Base-by-base conservation (phyloP, 2,113 vertebrate species). In the Poecilia latipinna region DNA sequence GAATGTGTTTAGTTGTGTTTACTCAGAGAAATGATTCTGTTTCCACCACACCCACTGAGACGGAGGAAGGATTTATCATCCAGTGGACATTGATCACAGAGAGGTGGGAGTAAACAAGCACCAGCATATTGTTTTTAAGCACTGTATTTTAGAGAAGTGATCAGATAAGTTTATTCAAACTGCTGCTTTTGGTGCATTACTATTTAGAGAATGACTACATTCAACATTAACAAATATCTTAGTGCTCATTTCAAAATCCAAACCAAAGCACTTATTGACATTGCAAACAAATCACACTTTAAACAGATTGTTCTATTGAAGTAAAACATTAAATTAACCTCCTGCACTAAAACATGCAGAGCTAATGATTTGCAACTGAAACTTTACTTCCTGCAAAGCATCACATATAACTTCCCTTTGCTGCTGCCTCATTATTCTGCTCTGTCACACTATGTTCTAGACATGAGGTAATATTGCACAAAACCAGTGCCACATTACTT, bases 281-380 rank as follows among this genome's bases (percentile, higher is more conserved):
- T 68, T 82, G 42, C 11, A 68, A 28, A 51, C 57, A 26, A 70
- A 37, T 60, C 32, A 61, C 32, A 48, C 29, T 70, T 76, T 60
- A 73, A 72, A 65, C 65, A 13, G 31, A 57, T 28, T 44, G 48
- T n/a, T 66, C 68, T 37, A 3, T 28, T 66, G 17, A 24, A 37
- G 78, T 75, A 66, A 83, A 78, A 72, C 75, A 76, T 81, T 81
- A 83, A 75, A 75, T 11, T 44, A 69, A 65, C 32, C 0, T 48
- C 37, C 28, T 31, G 28, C 44, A 12, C 12, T 64, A 13, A 60
- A 74, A 64, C 54, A 24, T 4, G 24, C 29, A 15, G 19, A 26
- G 32, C 15, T 2, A 67, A 70, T 60, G 1, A 12, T 81, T 66
- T 57, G 5, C 68, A 71, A 29, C n/a, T 29, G 33, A 4, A 74